A percentile compares a stretch with the other conserved stretches of the same genome.
These are phyloP conservation scores for Caenorhabditis parvicauda DNA, from an alignment of 2,888 invertebrate species.

Conservation along the genomic window DNA sequence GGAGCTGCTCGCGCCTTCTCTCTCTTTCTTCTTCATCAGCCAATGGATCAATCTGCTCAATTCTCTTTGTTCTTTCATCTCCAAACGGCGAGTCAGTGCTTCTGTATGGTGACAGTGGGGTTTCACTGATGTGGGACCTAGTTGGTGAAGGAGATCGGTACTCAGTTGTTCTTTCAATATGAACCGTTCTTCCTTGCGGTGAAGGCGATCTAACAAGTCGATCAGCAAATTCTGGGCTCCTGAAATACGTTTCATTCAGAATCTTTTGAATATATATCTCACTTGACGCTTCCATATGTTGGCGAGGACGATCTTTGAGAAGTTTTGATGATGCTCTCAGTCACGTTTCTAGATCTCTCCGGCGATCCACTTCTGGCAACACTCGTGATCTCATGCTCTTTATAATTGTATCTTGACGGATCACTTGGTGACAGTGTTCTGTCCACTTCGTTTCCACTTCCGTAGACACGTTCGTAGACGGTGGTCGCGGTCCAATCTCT, in stretches of 20 bases:
- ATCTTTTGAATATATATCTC: neutral
- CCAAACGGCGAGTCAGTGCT: constrained; percentile 29
- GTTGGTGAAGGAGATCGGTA: constrained; percentile 34
- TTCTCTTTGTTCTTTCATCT: constrained; percentile 23
- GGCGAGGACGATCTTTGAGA: constrained; percentile 26
- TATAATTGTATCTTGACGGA: constrained; percentile 28
- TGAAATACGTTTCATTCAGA: neutral
- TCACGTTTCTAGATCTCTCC: constrained; percentile 23
- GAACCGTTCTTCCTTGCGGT: constrained; percentile 12
- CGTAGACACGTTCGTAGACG: constrained; percentile 36
- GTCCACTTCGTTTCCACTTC: constrained; percentile 25
- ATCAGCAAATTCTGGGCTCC: constrained; percentile 41
- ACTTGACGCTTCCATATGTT: constrained; percentile 26
- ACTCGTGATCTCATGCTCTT: constrained; percentile 29
- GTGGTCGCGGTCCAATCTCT: constrained; percentile 32
- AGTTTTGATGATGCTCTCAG: constrained; percentile 29
- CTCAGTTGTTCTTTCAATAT: neutral
- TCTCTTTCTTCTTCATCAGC: constrained; percentile 42
- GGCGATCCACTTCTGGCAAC: constrained; percentile 34
- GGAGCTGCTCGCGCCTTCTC: constrained; percentile 11
- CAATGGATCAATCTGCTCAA: constrained; percentile 43
- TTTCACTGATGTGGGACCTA: constrained; percentile 26
- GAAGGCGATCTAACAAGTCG: constrained; percentile 29
- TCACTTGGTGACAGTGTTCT: constrained; percentile 25
- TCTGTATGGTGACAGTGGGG: constrained; percentile 19